Evolutionary conservation across 1,140 invertebrate species (phyloP), one percentile per base, ranked within the genome.

Genomic region (Neotoxoptera formosana): DNA sequence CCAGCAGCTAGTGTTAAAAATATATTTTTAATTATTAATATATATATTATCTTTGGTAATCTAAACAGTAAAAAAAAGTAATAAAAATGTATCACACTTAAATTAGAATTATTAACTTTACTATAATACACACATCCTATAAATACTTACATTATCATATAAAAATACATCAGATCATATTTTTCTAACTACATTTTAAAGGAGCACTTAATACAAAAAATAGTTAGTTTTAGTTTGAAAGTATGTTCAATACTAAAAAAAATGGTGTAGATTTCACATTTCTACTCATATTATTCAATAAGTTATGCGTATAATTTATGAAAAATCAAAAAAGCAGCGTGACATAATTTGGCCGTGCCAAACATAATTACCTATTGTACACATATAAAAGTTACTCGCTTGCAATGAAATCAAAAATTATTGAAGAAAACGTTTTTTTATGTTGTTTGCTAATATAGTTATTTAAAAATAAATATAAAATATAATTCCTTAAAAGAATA

Each of bases 31-130:
- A 90, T 90, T 45, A 11, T 90, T 90, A 41, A 41, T 60, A 45
- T 45, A 45, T 45, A 90, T 36, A 90, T 56, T 90, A 90, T 90
- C 89, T 90, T 90, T 90, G 89, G 89, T 90, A 36, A 34, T 90
- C 53, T 60, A 90, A 56, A 90, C 25, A 60, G 25, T 17, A 90
- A 90, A 90, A 90, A 90, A 41, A 53, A 53, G 11, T 89, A 89
- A 90, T 87, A 87, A 25, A 87, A 90, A 53, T 56, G 53, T 90
- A 90, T 90, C 56, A 90, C 89, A 90, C 53, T 60, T 67, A 48
- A 2, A 90, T 23, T 90, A 60, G 36, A 25, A 60, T 90, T 60
- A 90, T 90, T 90, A 60, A 60, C 41, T 14, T 60, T 45, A 60
- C 53, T 60, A 53, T 90, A 90, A 45, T n/a, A 67, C 89, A 90